Base-by-base conservation (phyloP, 1,140 invertebrate genomes). In the Dreissena polymorpha region DNA sequence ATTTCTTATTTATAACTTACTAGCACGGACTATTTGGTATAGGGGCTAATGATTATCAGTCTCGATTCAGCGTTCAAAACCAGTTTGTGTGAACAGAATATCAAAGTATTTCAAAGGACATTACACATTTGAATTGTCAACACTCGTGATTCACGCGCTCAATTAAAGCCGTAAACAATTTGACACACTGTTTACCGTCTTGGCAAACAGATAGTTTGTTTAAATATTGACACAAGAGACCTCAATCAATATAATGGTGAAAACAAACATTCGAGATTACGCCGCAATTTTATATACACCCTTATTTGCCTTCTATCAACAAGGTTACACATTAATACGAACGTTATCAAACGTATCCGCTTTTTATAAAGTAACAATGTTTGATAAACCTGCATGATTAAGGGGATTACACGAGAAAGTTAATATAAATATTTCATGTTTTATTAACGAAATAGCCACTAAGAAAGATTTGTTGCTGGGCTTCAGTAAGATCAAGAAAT, bases 241-340 rank as follows among this genome's bases (percentile, higher is more conserved):
- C 57, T 60, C 57, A 60, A 60, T 60, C 57, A 60, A 60, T 60
- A 60, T 60, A 60, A 60, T 60, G 57, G 21, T n/a, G 57, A 60
- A 60, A 60, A 23, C 21, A 60, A 60, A 60, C 57, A 60, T 60
- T 60, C 21, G 57, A 60, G 57, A 60, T 60, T 60, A 60, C 57
- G 16, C 16, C 16, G 57, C 57, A 60, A n/a, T 60, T 60, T 23
- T 60, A 60, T 60, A 60, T 60, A 60, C 57, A 60, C 57, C 57
- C 57, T 60, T 60, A 60, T 60, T 60, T 60, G 57, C 57, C 57
- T 60, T 60, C 16, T 60, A 60, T 60, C 57, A 60, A 60, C 57
- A 60, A 60, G 21, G 57, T n/a, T 60, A 60, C 10, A 60, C 16
- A 60, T 60, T 60, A 60, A 39, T 60, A n/a, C 21, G 57, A 60